Evolutionary conservation across 1,140 invertebrate species (phyloP).

Genomic region (Cydia amplana): DNA sequence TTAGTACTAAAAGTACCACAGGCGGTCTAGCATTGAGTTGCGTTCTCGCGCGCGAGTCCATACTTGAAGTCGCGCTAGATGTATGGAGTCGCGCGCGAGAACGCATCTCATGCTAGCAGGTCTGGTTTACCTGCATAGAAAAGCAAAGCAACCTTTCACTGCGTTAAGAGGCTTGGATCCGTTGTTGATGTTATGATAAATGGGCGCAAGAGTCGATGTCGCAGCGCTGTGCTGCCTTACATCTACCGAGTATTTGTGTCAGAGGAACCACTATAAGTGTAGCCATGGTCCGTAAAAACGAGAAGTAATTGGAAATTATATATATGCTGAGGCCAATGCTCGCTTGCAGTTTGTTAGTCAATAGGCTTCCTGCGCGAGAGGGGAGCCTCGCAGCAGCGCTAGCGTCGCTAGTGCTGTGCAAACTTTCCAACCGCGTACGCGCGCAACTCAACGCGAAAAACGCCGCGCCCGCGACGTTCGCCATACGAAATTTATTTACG

Average conservation of each 20-base stretch:
- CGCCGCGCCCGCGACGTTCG: not conserved
- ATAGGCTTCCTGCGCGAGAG: constrained; percentile 15
- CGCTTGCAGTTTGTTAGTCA: not conserved
- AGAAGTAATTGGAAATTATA: not conserved
- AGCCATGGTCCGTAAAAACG: not conserved
- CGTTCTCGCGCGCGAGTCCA: too few species aligned
- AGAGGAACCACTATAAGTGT: not conserved
- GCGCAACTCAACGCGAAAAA: not conserved
- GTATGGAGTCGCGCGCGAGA: too few species aligned
- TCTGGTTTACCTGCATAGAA: constrained; percentile 8
- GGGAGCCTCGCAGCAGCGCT: not conserved
- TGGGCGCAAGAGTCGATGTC: not conserved
- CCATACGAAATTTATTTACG: not conserved
- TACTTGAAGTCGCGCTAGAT: too few species aligned
- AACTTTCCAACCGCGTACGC: constrained; percentile 28
- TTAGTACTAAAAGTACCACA: not conserved
- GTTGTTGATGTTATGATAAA: constrained; percentile 28
- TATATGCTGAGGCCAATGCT: not conserved
- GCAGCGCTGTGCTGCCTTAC: not conserved
- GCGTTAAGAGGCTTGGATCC: constrained; percentile 7
- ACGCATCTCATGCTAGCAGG: too few species aligned
- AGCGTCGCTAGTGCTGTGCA: constrained; percentile 23
- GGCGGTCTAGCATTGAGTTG: too few species aligned
- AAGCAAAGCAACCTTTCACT: constrained; percentile 28
- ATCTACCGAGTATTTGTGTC: not conserved